These are phyloP conservation scores for Hololepta plana DNA, from an alignment of 2,888 invertebrate species.

Conservation along the genomic window DNA sequence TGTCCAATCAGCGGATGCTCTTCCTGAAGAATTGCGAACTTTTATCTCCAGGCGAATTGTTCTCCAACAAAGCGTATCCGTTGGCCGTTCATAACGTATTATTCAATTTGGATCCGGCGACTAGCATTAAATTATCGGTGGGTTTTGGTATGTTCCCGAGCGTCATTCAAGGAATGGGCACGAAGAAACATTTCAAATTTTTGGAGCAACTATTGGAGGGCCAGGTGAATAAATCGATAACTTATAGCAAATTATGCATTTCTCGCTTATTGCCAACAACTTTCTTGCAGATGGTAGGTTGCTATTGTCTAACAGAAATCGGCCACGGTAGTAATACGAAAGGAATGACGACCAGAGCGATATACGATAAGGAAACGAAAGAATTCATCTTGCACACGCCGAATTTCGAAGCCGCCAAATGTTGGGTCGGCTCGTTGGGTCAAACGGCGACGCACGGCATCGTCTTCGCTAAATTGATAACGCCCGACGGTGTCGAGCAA, in stretches of 20 bases:
- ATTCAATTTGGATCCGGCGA: conserved; percentile 38
- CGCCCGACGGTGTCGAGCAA: conserved; percentile 57
- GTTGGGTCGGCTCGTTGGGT: conserved; percentile 72
- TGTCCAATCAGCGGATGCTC: too few species aligned
- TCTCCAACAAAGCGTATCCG: too few species aligned
- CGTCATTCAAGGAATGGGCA: conserved; percentile 41
- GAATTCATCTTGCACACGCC: conserved; percentile 59
- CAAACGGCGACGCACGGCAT: conserved; percentile 73
- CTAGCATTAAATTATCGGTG: conserved; percentile 43
- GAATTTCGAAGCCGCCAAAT: conserved; percentile 59
- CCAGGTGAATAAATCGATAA: conserved; percentile 7
- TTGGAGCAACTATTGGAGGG: conserved; percentile 22
- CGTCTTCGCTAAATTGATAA: conserved; percentile 75
- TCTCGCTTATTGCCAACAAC: conserved; percentile 7
- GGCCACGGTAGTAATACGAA: conserved; percentile 83
- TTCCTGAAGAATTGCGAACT: too few species aligned
- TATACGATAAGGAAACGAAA: conserved; percentile 51
- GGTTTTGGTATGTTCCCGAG: conserved; percentile 49
- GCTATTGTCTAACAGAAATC: conserved; percentile 78
- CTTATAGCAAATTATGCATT: background rate
- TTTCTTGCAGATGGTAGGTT: conserved; percentile 35
- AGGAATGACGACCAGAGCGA: conserved; percentile 72
- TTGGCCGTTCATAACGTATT: conserved; percentile 28
- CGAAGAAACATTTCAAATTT: conserved; percentile 36
- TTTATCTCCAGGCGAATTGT: too few species aligned